Evolutionary conservation across 2,888 invertebrate genomes (phyloP).

Genomic region (Plebejus anna): DNA sequence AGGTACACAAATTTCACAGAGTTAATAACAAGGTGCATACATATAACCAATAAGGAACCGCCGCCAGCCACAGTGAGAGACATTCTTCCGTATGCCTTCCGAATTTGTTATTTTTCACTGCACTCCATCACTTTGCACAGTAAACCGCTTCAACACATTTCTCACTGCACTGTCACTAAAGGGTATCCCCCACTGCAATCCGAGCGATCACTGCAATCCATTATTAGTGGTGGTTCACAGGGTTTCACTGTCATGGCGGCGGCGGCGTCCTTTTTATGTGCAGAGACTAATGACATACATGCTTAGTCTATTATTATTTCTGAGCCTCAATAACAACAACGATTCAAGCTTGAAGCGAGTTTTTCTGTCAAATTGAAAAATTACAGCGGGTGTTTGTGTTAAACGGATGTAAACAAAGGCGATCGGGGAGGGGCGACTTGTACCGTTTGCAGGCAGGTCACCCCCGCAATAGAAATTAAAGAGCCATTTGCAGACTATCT

Average conservation of each 20-base stretch:
- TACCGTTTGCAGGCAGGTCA: conserved; percentile 43
- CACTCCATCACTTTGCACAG: conserved; percentile 55
- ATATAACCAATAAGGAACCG: conserved; percentile 56
- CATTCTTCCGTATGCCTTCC: conserved; percentile 32
- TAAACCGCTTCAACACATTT: conserved; percentile 61
- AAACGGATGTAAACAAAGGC: conserved; percentile 35
- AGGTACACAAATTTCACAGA: conserved; percentile 37
- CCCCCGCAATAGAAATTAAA: conserved; percentile 27
- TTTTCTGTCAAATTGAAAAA: conserved; percentile 34
- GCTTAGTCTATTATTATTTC: conserved; percentile 44
- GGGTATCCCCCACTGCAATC: conserved; percentile 74
- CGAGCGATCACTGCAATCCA: conserved; percentile 76
- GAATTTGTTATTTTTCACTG: conserved; percentile 49
- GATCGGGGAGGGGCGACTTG: conserved; percentile 41
- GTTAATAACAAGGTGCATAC: conserved; percentile 58
- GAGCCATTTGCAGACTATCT: conserved; percentile 29
- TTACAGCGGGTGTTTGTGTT: conserved; percentile 32
- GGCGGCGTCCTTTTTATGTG: conserved; percentile 64
- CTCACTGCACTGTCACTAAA: conserved; percentile 67
- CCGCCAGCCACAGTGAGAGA: conserved; percentile 65
- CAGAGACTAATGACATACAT: conserved; percentile 50
- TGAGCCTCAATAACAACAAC: conserved; percentile 44
- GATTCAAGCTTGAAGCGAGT: conserved; percentile 47
- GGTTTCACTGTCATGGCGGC: conserved; percentile 58
- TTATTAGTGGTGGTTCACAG: conserved; percentile 46